Evolutionary conservation across 1,140 invertebrate species (phyloP), one percentile per base, ranked within the genome.

Genomic region (Philopotamus ludificatus): DNA sequence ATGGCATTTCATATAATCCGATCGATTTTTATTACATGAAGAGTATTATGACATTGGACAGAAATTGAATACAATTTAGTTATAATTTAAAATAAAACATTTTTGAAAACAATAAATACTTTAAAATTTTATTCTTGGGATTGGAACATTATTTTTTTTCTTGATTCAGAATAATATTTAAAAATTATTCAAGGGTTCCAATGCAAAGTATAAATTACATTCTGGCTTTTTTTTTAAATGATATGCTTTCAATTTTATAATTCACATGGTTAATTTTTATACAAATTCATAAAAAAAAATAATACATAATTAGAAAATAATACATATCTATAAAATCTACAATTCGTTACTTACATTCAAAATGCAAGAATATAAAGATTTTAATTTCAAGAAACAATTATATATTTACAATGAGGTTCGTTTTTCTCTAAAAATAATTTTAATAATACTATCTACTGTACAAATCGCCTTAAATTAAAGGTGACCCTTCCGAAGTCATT

Each of bases 361-460:
- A 34, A 34, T 34, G 28, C 12, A 34, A 34, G 12, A 34, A 34
- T 12, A 34, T 7, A 34, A 34, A 4, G 12, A 12, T 34, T 34
- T 4, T 34, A 34, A 7, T 34, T 34, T 34, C 12, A 34, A 34
- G n/a, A n/a, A n/a, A n/a, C n/a, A n/a, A n/a, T n/a, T n/a, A 34
- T 34, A 26, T 75, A 77, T 74, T 65, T 77, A 76, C 73, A 76
- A 68, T 76, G 73, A 78, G 74, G 74, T 76, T 75, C 64, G 50
- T 44, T 47, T 53, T 26, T 39, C n/a, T 28, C 26, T 61, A 62
- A 20, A 63, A 45, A 64, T 59, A 70, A 70, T 67, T 67, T 41
- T 41, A 65, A 65, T 65, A 65, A 23, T 61, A 49, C 66, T 70
- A 67, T 10, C 68, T 70, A 70, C 61, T 70, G 53, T 68, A 68